Base-by-base conservation (phyloP, 2,888 invertebrate genomes). In the Hypomecis atomaria region DNA sequence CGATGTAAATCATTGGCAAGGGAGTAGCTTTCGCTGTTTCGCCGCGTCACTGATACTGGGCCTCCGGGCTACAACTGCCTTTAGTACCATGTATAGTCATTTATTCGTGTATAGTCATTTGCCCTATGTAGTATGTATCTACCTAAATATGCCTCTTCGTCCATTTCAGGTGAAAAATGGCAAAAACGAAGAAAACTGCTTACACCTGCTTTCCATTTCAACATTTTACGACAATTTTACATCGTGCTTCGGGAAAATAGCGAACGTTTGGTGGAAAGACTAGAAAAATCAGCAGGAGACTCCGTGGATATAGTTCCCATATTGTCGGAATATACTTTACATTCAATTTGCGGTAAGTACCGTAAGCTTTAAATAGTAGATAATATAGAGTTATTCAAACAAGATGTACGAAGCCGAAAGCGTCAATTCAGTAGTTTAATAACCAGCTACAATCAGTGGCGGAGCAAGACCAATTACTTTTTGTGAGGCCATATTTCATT, bases 131-230 rank as follows among this genome's bases (percentile, higher is more conserved):
- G 23, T 23, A 23, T 23, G 23, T 23, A 23, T 23, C 3, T 7
- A 42, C 42, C n/a, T 42, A 6, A 40, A 23, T 42, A 4, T 7
- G 10, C 9, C 1, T 47, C 6, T n/a, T 34, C 40, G 42, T 37
- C 59, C 37, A 33, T 67, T 71, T n/a, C 55, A 94, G 94, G 93
- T 54, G 55, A 72, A 38, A 95, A 95, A 82, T 95, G 95, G 95
- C 93, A 93, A 38, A 77, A 80, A 0, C 88, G 95, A n/a, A 84
- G 95, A 59, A 95, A 94, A 79, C 89, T 95, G 56, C 78, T 95
- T 4, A 95, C 95, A 0, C 94, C 95, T 0, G 92, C 95, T 0
- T 95, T 95, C 76, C 95, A 95, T 76, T 95, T 95, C 67, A 95
- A 94, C 71, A 92, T 95, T 59, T 78, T 95, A 5, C 88, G 92